A percentile compares a stretch with the other conserved stretches of the same genome.
phyloP scores from a whole-genome alignment of 2,888 invertebrate genomes.

The Augiades crinisus region DNA sequence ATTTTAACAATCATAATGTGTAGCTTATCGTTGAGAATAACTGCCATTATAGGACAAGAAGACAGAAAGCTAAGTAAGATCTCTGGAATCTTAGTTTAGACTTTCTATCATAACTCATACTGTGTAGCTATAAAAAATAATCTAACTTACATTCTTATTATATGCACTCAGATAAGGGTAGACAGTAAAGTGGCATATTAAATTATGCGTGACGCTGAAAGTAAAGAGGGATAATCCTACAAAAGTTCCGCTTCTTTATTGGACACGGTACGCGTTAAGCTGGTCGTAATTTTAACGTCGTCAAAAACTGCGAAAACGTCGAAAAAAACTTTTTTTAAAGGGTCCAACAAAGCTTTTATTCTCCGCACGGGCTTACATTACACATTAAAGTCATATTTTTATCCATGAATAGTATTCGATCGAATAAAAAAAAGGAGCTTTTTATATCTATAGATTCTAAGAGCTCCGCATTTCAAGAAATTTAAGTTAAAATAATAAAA shows the following conservation, averaged over 20 bases:
- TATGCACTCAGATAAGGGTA: constrained; percentile 59
- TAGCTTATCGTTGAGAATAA: no score
- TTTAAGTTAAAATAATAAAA: no score
- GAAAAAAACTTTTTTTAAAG: no score
- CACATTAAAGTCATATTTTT: neutral
- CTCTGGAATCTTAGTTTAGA: no score
- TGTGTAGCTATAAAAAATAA: constrained; percentile 20
- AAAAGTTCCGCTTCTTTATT: constrained; percentile 62
- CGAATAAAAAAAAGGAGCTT: no score
- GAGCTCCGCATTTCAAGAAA: no score
- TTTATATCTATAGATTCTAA: no score
- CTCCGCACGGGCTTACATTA: neutral
- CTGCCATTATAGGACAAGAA: no score
- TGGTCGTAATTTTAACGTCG: constrained; percentile 24
- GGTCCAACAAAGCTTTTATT: neutral
- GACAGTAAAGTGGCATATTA: constrained; percentile 69
- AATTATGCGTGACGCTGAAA: constrained; percentile 64
- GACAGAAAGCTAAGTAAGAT: no score
- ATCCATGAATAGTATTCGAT: no score
- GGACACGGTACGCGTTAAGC: constrained; percentile 49
- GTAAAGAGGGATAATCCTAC: constrained; percentile 73
- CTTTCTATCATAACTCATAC: constrained; percentile 23
- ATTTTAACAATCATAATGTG: no score
- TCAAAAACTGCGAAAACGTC: constrained; percentile 4
- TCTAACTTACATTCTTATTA: constrained; percentile 33